Conservation (phyloP, 2,888 invertebrate genomes). For the Spilosoma lubricipeda region DNA sequence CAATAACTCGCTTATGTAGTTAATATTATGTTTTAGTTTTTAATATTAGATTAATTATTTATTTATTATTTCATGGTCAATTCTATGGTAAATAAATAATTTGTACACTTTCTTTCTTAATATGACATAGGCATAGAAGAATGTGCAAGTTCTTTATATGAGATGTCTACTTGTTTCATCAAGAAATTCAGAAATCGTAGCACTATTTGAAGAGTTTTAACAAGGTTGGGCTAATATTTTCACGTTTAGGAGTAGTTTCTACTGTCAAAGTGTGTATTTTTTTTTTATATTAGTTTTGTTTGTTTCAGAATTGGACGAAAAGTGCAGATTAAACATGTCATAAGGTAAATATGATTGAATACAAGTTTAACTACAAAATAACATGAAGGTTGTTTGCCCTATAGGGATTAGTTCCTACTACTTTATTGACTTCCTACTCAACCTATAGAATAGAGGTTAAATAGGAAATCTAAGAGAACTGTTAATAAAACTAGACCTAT, state of each 20-base stretch:
- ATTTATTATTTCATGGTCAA: too few relatives aligned
- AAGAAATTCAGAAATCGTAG: background rate
- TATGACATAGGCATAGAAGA: background rate
- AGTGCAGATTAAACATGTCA: slow-evolving; percentile 67
- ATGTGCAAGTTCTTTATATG: background rate
- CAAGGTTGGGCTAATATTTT: background rate
- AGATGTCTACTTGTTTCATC: background rate
- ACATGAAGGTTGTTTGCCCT: background rate
- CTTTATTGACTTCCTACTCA: too few relatives aligned
- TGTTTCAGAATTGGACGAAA: slow-evolving; percentile 58
- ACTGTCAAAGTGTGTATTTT: background rate
- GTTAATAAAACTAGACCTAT: background rate
- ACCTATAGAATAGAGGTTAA: background rate
- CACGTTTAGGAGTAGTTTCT: background rate
- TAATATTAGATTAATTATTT: too few relatives aligned
- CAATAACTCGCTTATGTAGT: background rate
- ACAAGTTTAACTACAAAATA: background rate
- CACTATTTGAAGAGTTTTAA: background rate
- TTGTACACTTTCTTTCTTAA: background rate
- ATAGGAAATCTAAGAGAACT: background rate
- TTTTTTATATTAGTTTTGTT: slow-evolving; percentile 49
- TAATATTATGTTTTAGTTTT: background rate
- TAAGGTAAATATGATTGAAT: slow-evolving; percentile 60
- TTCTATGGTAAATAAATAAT: too few relatives aligned
- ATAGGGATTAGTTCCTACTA: too few relatives aligned